Evolutionary conservation across 2,888 invertebrate species (phyloP).

Genomic region (Parnassius glacialis): DNA sequence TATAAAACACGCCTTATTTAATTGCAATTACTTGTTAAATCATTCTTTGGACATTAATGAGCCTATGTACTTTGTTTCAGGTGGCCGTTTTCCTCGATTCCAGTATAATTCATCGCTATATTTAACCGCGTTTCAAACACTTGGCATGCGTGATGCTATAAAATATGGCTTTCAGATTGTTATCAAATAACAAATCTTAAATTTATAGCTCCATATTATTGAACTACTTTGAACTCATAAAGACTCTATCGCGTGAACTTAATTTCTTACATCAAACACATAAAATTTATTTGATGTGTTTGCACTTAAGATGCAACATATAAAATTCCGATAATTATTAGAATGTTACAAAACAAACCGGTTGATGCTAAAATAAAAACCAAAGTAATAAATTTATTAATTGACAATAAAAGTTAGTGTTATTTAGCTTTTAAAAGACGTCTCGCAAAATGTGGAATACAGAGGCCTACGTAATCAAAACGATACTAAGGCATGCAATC

Average conservation of each 20-base stretch:
- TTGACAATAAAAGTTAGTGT: too few relatives aligned
- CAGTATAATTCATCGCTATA: constrained; percentile 76
- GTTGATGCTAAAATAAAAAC: too few relatives aligned
- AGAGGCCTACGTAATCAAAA: constrained; percentile 39
- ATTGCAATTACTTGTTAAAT: constrained; percentile 49
- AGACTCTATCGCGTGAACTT: too few relatives aligned
- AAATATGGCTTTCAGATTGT: constrained; percentile 48
- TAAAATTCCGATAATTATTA: too few relatives aligned
- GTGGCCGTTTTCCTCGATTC: constrained; percentile 57
- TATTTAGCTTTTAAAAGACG: background rate
- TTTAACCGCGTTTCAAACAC: constrained; percentile 61
- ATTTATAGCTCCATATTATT: constrained; percentile 3
- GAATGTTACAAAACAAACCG: too few relatives aligned
- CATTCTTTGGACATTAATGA: constrained; percentile 61
- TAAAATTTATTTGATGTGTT: too few relatives aligned
- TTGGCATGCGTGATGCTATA: constrained; percentile 43
- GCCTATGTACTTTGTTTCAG: constrained; percentile 73
- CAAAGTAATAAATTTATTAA: too few relatives aligned
- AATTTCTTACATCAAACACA: too few relatives aligned
- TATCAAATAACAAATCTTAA: constrained; percentile 35
- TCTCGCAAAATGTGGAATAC: constrained; percentile 25
- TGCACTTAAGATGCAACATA: too few relatives aligned
- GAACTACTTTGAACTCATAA: constrained; percentile 1
- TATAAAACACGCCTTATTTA: too few relatives aligned
- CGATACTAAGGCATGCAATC: constrained; percentile 45